Conservation (phyloP, 2,797 vertebrate genomes). For the Epinephelus awoara region DNA sequence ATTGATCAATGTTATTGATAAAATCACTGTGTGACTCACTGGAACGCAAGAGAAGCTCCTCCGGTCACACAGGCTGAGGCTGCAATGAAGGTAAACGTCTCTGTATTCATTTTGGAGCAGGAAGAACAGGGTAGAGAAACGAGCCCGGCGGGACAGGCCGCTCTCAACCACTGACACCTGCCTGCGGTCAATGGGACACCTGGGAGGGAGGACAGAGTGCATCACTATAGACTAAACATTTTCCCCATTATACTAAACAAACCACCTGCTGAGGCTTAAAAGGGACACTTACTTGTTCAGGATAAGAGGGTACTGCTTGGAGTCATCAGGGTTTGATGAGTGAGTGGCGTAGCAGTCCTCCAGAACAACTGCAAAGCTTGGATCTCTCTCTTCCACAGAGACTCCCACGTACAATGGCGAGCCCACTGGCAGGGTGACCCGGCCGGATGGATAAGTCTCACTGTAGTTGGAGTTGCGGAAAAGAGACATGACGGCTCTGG, state of each 20-base stretch:
- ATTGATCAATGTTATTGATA: background rate
- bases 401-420: conserved; percentile 77
- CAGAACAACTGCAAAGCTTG: conserved; percentile 76
- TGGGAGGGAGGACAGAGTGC: conserved; percentile 38
- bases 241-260: background rate
- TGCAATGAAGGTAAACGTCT: conserved; percentile 83
- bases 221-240: background rate
- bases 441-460: conserved; percentile 56
- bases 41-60: conserved; percentile 66
- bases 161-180: conserved; percentile 79
- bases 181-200: conserved; percentile 78
- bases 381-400: conserved; percentile 68
- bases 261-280: background rate
- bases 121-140: conserved; percentile 84
- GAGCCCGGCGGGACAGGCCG: conserved; percentile 75
- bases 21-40: conserved; percentile 64
- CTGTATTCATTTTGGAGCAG: conserved; percentile 71
- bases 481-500: conserved; percentile 80
- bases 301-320: conserved; percentile 80
- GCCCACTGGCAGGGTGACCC: conserved; percentile 62
- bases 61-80: conserved; percentile 80
- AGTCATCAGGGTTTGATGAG: conserved; percentile 56
- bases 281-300: conserved; percentile 77
- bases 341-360: conserved; percentile 83
- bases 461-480: conserved; percentile 78